Conservation (phyloP, 2,797 vertebrate genomes). For the Cirrhinus molitorella region DNA sequence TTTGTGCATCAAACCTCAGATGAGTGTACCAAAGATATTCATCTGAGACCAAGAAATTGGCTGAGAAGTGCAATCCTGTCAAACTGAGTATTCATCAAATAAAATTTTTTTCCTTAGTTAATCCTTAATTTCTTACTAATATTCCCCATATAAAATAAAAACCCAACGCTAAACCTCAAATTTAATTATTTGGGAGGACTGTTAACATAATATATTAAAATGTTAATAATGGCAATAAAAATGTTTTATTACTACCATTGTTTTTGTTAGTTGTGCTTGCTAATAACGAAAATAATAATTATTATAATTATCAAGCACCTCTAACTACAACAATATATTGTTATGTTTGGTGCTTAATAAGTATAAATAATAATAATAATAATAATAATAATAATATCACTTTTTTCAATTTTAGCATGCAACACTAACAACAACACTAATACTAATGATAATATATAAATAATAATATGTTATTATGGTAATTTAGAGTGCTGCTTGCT, state of each 20-base stretch:
- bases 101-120: not conserved
- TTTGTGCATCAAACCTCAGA: not conserved
- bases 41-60: not conserved
- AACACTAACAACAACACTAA: not conserved
- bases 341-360: not conserved
- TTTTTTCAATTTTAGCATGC: too few relatives aligned
- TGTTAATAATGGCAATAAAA: not conserved
- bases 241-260: not conserved
- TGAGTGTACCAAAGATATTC: not conserved
- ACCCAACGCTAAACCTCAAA: not conserved
- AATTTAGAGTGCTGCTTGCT: not conserved
- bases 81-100: not conserved
- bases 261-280: too few relatives aligned
- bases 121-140: too few relatives aligned
- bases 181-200: not conserved
- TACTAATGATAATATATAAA: not conserved
- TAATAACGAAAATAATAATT: not conserved
- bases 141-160: not conserved
- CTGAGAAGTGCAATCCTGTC: not conserved
- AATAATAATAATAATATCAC: not conserved
- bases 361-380: not conserved
- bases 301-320: not conserved
- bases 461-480: not conserved
- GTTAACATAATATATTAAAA: too few relatives aligned
- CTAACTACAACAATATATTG: not conserved